These are phyloP conservation scores for Sebastes baramenuke DNA, from an alignment of 2,797 vertebrate species.

Conservation along the genomic window DNA sequence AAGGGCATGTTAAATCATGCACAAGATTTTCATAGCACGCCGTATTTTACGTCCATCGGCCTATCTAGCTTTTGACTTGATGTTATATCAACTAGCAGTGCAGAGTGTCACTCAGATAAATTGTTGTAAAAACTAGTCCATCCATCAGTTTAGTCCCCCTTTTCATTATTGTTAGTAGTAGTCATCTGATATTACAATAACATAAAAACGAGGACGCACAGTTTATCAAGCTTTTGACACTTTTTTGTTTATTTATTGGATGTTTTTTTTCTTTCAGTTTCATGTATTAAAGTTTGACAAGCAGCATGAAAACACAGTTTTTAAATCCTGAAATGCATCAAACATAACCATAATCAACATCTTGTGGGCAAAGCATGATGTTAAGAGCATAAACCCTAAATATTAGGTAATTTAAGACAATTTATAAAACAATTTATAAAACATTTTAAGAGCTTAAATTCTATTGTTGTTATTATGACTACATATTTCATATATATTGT, in stretches of 20 bases:
- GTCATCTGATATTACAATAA: slow-evolving; percentile 13
- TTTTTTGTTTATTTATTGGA: not conserved
- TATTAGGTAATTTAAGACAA: not conserved
- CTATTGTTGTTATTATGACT: not conserved
- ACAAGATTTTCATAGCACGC: slow-evolving; percentile 45
- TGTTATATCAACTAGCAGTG: slow-evolving; percentile 45
- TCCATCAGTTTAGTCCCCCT: slow-evolving; percentile 25
- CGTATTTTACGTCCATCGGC: slow-evolving; percentile 48
- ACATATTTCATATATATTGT: not conserved
- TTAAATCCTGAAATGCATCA: not conserved
- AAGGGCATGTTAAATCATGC: slow-evolving; percentile 74
- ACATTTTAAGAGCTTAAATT: not conserved
- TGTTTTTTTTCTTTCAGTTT: not conserved
- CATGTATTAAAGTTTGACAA: not conserved
- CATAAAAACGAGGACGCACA: not conserved
- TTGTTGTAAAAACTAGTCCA: slow-evolving; percentile 18
- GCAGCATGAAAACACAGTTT: too few relatives aligned
- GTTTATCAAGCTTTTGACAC: not conserved
- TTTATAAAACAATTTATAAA: not conserved
- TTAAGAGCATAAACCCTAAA: not conserved
- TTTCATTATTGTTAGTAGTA: not conserved
- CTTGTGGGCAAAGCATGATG: not conserved
- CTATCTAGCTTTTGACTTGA: slow-evolving; percentile 41
- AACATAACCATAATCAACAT: not conserved
- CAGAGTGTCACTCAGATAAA: slow-evolving; percentile 28